phyloP scores from a whole-genome alignment of 2,797 vertebrate genomes.

The Sebastes alutus region DNA sequence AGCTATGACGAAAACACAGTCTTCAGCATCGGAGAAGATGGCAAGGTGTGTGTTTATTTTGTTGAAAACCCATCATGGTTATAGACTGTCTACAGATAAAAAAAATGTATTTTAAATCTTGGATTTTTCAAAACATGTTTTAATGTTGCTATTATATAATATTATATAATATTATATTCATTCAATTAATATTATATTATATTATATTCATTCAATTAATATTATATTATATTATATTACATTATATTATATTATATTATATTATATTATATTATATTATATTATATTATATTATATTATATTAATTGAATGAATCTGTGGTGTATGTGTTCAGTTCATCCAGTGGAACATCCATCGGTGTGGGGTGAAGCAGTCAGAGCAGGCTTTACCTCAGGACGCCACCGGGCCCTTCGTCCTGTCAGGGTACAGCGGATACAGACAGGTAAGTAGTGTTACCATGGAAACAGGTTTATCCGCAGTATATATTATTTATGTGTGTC shows the following conservation, averaged over 20 bases:
- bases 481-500: neutral
- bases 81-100: too few relatives aligned
- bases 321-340: constrained; percentile 85
- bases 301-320: too few relatives aligned
- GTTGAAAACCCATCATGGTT: neutral
- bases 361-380: constrained; percentile 92
- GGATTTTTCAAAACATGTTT: too few relatives aligned
- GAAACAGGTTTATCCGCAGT: neutral
- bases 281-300: too few relatives aligned
- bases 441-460: constrained; percentile 41
- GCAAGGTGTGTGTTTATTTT: constrained; percentile 84
- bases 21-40: constrained; percentile 95
- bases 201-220: too few relatives aligned
- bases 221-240: too few relatives aligned
- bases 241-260: too few relatives aligned
- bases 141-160: too few relatives aligned
- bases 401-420: constrained; percentile 95
- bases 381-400: constrained; percentile 87
- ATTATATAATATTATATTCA: too few relatives aligned
- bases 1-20: constrained; percentile 97
- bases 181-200: too few relatives aligned
- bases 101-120: too few relatives aligned
- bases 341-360: constrained; percentile 99
- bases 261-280: too few relatives aligned
- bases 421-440: constrained; percentile 91